Percentiles rank a stretch among this genome's conserved stretches.
These are phyloP conservation scores for Corythornis cristatus DNA, from an alignment of 2,113 vertebrate species.

Conservation along the genomic window DNA sequence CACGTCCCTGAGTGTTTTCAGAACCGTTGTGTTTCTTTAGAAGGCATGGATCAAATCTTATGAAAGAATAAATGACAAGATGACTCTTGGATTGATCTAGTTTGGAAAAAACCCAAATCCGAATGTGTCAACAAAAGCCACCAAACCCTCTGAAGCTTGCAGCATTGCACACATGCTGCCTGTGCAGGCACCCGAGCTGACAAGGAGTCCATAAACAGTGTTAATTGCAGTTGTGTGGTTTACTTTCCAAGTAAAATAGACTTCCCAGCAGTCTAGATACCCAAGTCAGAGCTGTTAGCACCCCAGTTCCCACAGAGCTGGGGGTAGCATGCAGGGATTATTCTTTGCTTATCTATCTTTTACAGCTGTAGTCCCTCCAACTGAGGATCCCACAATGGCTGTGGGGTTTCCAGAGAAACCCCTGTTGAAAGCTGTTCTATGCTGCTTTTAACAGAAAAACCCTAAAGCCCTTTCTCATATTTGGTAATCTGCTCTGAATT, in stretches of 20 bases:
- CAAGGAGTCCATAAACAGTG: neutral
- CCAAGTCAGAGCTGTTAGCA: neutral
- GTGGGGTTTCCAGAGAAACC: neutral
- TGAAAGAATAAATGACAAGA: neutral
- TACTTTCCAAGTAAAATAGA: neutral
- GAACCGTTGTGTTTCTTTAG: neutral
- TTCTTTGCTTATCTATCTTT: neutral
- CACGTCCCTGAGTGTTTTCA: neutral
- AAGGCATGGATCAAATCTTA: neutral
- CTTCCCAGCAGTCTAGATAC: neutral
- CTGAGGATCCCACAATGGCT: neutral
- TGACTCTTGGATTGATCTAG: neutral
- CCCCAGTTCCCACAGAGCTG: neutral
- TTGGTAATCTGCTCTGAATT: neutral
- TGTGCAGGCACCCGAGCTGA: neutral
- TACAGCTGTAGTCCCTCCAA: neutral
- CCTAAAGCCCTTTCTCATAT: neutral
- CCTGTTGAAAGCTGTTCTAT: neutral
- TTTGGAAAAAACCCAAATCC: neutral
- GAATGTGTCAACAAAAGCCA: neutral
- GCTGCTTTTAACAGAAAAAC: neutral
- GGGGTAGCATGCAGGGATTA: neutral
- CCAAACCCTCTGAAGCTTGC: neutral
- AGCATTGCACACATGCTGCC: rapidly evolving
- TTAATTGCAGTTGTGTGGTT: neutral